Evolutionary conservation across 2,113 vertebrate species (phyloP).

Genomic region (Prolemur simus): DNA sequence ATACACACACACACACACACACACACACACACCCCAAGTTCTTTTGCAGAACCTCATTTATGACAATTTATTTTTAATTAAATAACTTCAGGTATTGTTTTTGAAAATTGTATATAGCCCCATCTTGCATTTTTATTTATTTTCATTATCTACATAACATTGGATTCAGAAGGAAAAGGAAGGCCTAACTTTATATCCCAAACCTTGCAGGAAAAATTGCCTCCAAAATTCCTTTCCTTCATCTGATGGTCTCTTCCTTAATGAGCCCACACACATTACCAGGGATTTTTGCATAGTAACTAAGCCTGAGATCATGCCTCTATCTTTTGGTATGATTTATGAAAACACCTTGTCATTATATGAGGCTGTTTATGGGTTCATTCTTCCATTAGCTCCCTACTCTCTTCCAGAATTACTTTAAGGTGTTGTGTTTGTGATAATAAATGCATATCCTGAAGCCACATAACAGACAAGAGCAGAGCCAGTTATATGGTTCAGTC

Average conservation of each 20-base stretch:
- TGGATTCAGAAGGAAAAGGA: neutral
- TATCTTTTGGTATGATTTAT: neutral
- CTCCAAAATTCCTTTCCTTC: neutral
- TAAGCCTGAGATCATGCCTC: neutral
- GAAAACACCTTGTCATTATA: neutral
- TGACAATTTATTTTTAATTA: slow-evolving; percentile 3
- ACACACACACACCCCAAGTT: neutral
- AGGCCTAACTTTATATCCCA: neutral
- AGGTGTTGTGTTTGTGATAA: neutral
- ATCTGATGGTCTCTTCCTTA: neutral
- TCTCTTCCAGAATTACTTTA: neutral
- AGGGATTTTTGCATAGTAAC: neutral
- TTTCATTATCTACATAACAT: neutral
- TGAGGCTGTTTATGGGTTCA: neutral
- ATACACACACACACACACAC: neutral
- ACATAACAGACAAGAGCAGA: neutral
- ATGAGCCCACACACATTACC: neutral
- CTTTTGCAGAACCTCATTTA: neutral
- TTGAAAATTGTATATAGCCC: neutral
- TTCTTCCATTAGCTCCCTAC: neutral
- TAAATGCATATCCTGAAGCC: neutral
- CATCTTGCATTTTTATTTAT: neutral
- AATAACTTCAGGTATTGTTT: neutral
- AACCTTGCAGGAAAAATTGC: neutral
- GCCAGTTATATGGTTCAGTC: neutral